These are phyloP conservation scores for Zeuzera pyrina DNA, from an alignment of 2,888 invertebrate species.

Conservation along the genomic window DNA sequence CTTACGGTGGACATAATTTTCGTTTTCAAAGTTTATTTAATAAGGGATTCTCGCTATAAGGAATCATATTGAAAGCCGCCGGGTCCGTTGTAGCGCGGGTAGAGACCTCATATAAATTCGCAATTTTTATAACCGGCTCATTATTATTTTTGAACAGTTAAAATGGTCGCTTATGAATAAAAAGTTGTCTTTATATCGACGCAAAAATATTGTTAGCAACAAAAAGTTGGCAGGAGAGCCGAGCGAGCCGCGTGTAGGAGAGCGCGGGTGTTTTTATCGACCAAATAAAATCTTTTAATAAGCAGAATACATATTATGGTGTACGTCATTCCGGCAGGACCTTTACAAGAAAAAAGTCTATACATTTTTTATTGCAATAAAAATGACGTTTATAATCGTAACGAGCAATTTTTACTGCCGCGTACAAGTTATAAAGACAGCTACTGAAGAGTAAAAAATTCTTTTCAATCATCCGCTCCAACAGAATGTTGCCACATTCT, in stretches of 20 bases:
- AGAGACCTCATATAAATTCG: constrained; percentile 54
- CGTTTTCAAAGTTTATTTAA: constrained; percentile 66
- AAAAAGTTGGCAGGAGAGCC: constrained; percentile 36
- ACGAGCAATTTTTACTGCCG: constrained; percentile 1
- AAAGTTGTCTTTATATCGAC: constrained; percentile 58
- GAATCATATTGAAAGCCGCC: constrained; percentile 53
- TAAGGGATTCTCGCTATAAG: constrained; percentile 57
- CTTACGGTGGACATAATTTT: constrained; percentile 56
- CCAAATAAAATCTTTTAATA: constrained; percentile 28
- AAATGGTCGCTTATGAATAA: constrained; percentile 61
- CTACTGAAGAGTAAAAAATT: constrained; percentile 28
- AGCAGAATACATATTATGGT: constrained; percentile 21
- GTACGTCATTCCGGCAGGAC: constrained; percentile 9
- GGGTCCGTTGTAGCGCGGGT: constrained; percentile 23
- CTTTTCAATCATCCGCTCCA: constrained; percentile 18
- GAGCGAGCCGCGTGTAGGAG: constrained; percentile 8
- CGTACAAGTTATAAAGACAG: constrained; percentile 14
- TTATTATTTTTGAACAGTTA: constrained; percentile 60
- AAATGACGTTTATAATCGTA: background rate
- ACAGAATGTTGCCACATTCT: constrained; percentile 31
- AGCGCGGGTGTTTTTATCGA: constrained; percentile 20
- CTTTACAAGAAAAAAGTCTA: constrained; percentile 2
- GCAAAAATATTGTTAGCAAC: constrained; percentile 57
- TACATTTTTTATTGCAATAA: background rate
- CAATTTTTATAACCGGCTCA: constrained; percentile 63